A percentile compares a stretch with the other conserved stretches of the same genome.
Evolutionary conservation across 2,888 invertebrate species (phyloP).

Genomic region (Drosophila mayaguana): DNA sequence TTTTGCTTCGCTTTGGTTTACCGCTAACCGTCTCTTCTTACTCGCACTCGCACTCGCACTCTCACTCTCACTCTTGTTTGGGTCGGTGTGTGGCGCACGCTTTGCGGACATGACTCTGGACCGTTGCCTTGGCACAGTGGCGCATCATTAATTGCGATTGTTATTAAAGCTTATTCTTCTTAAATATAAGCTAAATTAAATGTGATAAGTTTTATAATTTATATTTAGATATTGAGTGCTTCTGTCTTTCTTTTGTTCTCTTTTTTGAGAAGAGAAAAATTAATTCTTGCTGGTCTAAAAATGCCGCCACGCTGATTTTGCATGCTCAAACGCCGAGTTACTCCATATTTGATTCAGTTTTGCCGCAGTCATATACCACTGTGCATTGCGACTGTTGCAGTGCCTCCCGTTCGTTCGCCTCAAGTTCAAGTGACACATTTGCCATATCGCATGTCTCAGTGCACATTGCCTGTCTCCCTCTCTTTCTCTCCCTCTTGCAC

Average conservation of each 20-base stretch:
- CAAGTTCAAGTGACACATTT: conserved; percentile 77
- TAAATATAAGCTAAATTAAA: too few relatives aligned
- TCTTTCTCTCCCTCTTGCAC: background rate
- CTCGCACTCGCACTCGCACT: conserved; percentile 28
- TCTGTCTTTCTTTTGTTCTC: too few relatives aligned
- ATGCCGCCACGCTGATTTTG: too few relatives aligned
- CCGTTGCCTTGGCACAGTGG: conserved; percentile 47
- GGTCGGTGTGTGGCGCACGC: conserved; percentile 17
- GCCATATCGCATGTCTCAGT: conserved; percentile 71
- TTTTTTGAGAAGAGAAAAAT: too few relatives aligned
- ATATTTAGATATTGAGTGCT: too few relatives aligned
- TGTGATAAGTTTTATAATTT: too few relatives aligned
- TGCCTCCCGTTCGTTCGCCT: conserved; percentile 36
- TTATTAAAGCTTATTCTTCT: too few relatives aligned
- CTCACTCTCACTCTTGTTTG: conserved; percentile 44
- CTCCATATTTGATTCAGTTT: background rate
- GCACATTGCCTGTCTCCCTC: conserved; percentile 31
- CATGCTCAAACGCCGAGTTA: background rate
- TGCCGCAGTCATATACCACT: conserved; percentile 30
- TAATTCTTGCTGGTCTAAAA: too few relatives aligned
- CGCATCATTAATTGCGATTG: background rate
- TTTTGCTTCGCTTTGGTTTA: conserved; percentile 42
- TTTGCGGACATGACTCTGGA: conserved; percentile 35
- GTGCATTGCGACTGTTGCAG: conserved; percentile 37
- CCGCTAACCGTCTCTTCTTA: conserved; percentile 38